Base-by-base conservation (phyloP, 2,888 invertebrate species). In the Yponomeuta plumbellus region DNA sequence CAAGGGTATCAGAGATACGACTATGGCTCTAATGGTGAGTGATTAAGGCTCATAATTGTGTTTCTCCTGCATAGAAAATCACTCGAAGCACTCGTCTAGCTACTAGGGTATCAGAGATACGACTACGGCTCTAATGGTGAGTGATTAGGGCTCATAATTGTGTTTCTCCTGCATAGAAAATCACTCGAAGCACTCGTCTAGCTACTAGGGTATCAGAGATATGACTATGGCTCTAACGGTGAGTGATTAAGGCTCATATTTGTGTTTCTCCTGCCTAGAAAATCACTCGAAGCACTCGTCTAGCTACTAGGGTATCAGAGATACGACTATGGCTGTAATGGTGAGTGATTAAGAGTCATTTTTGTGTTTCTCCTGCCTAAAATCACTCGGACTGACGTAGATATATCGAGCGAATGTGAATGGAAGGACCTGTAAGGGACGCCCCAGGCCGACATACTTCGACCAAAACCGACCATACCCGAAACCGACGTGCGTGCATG, bases 301-400 rank as follows among this genome's bases (percentile, higher is more conserved):
- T 96, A 97, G 11, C 92, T 99, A n/a, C 93, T 99, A 57, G 99
- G 99, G 61, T 99, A 99, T 89, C 98, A 99, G 88, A 99, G 99
- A 6, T n/a, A n/a, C n/a, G n/a, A n/a, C n/a, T n/a, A 98, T 99
- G 72, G 99, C 99, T 0, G 98, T 99, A 21, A 98, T 99, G 62
- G 97, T 98, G 92, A 97, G 70, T 97, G 98, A 88, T 98, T 97
- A 84, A 96, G 97, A 0, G 94, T 96, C 75, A n/a, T n/a, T n/a
- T n/a, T n/a, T n/a, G n/a, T n/a, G n/a, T n/a, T n/a, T n/a, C n/a
- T n/a, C n/a, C n/a, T n/a, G n/a, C n/a, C n/a, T n/a, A n/a, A n/a
- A n/a, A n/a, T n/a, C n/a, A n/a, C n/a, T n/a, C n/a, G n/a, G 97
- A n/a, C n/a, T n/a, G n/a, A n/a, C n/a, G n/a, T n/a, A n/a, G n/a